Base-by-base conservation (phyloP, 2,888 invertebrate species). In the Hololepta plana region DNA sequence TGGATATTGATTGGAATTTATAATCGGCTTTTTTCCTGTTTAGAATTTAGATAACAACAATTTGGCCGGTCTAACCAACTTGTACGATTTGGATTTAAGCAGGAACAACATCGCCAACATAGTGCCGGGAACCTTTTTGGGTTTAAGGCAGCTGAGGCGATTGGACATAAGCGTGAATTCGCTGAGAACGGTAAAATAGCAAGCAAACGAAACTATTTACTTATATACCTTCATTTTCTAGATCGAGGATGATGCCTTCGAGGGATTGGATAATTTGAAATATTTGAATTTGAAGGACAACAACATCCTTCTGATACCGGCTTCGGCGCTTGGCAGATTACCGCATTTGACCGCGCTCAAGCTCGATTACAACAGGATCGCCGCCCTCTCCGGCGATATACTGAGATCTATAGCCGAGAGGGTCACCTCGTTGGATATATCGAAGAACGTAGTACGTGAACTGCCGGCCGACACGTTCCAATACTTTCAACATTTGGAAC, bases 161-260 rank as follows among this genome's bases (percentile, higher is more conserved):
- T 60, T 90, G 35, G 82, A 85, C 44, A 63, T 88, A 8, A 82
- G 85, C 35, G 72, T 87, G 15, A 90, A 90, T 48, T 77, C 82
- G 3, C 56, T 90, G 22, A 63, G 88, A 47, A 85, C 85, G 40
- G 85, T 87, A 59, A 63, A 7, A 17, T 10, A 15, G 12, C 6
- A 26, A 9, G 13, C 26, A 17, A 17, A 17, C 6, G 6, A 17
- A 17, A 17, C 8, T 7, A 17, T 7, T 7, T 17, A 17, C 17
- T 7, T 17, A 17, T 17, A 7, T 7, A 32, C 27, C 21, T 8
- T n/a, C n/a, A n/a, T n/a, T n/a, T 56, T 57, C 21, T 55, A 84
- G 84, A 74, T 88, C 32, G 85, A 87, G 56, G 84, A 84, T 40
- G 81, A 82, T 35, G 79, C 82, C 0, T 76, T 88, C 41, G 81